phyloP scores from a whole-genome alignment of 2,888 invertebrate species.

The Chrysolina oricalcia region DNA sequence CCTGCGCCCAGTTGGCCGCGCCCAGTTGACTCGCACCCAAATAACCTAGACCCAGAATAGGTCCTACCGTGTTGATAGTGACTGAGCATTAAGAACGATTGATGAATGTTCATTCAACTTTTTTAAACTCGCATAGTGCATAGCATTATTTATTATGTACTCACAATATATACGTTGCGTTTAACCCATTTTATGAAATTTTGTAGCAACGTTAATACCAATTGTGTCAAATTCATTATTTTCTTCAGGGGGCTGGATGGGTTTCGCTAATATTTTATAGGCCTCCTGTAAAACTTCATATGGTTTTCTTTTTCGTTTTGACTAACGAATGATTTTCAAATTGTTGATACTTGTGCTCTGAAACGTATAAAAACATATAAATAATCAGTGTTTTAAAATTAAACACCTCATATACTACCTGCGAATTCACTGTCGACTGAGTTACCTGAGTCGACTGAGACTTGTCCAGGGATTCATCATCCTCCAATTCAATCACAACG shows the following conservation, averaged over 20 bases:
- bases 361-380: constrained; percentile 15
- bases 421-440: constrained; percentile 16
- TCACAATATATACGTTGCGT: constrained; percentile 24
- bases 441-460: too few relatives aligned
- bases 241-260: constrained; percentile 19
- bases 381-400: constrained; percentile 6
- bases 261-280: constrained; percentile 23
- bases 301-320: constrained; percentile 25
- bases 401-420: constrained; percentile 7
- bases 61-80: too few relatives aligned
- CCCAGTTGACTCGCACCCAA: too few relatives aligned
- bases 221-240: background rate
- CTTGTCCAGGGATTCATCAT: too few relatives aligned
- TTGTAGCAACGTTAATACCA: constrained; percentile 23
- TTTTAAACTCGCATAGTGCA: constrained; percentile 25
- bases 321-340: constrained; percentile 19
- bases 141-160: too few relatives aligned
- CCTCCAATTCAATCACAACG: too few relatives aligned
- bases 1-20: too few relatives aligned
- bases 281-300: constrained; percentile 19
- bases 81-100: constrained; percentile 3
- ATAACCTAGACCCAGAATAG: too few relatives aligned
- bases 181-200: constrained; percentile 20
- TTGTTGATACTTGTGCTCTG: constrained; percentile 16
- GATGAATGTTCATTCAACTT: constrained; percentile 25